These are phyloP conservation scores for Centrocercus urophasianus DNA, from an alignment of 2,113 vertebrate species.

Conservation along the genomic window DNA sequence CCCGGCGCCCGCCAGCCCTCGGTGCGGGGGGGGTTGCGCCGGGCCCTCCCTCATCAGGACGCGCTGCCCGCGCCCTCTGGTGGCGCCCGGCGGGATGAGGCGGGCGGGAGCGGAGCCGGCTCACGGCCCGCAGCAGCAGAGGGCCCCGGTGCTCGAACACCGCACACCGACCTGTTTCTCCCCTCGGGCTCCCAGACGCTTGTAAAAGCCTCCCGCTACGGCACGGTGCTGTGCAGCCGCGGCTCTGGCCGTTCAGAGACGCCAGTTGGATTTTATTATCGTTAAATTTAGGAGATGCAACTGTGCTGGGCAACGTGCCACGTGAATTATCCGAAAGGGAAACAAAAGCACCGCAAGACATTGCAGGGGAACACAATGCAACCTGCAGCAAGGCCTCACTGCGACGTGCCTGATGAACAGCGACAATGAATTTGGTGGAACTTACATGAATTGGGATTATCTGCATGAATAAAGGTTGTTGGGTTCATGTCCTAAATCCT, in stretches of 20 bases:
- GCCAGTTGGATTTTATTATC: neutral
- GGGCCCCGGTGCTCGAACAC: neutral
- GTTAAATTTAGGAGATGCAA: neutral
- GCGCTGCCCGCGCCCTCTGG: constrained; percentile 70
- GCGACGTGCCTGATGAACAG: neutral
- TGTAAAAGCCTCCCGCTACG: neutral
- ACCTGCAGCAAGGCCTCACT: neutral
- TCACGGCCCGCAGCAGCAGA: neutral
- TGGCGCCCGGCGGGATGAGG: constrained; percentile 8
- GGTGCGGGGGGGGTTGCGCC: no score
- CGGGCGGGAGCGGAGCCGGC: neutral
- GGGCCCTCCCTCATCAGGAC: neutral
- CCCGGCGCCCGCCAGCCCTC: no score
- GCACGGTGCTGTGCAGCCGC: neutral
- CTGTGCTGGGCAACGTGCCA: neutral
- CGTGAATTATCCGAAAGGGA: neutral
- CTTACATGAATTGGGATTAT: neutral
- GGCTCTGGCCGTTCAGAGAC: neutral
- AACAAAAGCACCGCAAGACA: neutral
- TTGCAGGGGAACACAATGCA: neutral
- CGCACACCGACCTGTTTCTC: neutral
- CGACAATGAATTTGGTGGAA: neutral
- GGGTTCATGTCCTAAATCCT: constrained; percentile 19
- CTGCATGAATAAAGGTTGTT: neutral
- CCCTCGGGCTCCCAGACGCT: neutral